phyloP scores from a whole-genome alignment of 2,888 invertebrate species.

The Willowsia nigromaculata region DNA sequence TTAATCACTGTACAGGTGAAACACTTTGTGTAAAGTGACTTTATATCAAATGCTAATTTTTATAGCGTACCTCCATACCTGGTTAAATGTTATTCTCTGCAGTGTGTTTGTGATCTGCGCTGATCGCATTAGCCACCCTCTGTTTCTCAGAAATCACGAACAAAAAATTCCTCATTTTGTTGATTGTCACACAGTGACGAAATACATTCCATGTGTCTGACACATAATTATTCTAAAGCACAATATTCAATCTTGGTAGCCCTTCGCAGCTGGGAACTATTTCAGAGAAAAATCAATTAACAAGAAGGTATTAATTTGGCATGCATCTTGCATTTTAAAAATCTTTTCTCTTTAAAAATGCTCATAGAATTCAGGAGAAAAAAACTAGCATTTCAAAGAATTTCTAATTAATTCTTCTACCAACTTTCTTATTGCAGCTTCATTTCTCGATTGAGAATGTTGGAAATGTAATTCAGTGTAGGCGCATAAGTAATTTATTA shows the following conservation, averaged over 20 bases:
- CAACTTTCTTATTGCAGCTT: background rate
- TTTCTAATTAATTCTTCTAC: conserved; percentile 20
- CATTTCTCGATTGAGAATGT: background rate
- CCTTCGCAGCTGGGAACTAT: background rate
- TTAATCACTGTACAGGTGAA: conserved; percentile 58
- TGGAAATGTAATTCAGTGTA: background rate
- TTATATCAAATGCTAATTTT: conserved; percentile 49
- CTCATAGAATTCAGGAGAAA: background rate
- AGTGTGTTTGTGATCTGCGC: background rate
- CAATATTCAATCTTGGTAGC: background rate
- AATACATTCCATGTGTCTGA: background rate
- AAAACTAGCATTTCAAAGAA: background rate
- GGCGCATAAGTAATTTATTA: background rate
- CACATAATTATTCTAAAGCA: background rate
- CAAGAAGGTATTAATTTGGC: background rate
- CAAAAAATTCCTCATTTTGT: background rate
- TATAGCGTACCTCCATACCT: background rate
- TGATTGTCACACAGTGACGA: background rate
- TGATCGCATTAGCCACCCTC: background rate
- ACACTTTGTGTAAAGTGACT: conserved; percentile 47
- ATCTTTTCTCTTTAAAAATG: background rate
- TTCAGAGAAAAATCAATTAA: too few relatives aligned
- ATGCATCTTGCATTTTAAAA: background rate
- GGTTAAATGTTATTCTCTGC: background rate
- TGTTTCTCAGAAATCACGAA: background rate